Conservation (phyloP, 2,888 invertebrate species). For the Tachina grossa region DNA sequence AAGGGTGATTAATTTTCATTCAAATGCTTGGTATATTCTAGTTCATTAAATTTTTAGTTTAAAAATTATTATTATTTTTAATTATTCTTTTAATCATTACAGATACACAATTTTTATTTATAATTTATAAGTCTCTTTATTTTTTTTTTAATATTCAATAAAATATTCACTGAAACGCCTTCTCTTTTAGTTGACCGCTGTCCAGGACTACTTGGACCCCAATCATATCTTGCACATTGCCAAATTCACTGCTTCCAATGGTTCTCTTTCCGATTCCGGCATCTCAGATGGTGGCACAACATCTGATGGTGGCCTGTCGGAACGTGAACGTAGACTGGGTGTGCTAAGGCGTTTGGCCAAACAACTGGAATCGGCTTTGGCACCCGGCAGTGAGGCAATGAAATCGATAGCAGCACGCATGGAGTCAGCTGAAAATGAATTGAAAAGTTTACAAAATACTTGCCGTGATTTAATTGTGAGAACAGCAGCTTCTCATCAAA, state of each 20-base stretch:
- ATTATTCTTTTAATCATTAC: too few species aligned
- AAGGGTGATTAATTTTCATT: too few species aligned
- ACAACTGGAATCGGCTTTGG: slow-evolving; percentile 86
- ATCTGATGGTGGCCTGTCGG: slow-evolving; percentile 86
- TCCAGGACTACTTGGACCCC: slow-evolving; percentile 81
- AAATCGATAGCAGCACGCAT: slow-evolving; percentile 86
- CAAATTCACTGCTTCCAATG: slow-evolving; percentile 83
- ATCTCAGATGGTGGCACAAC: slow-evolving; percentile 90
- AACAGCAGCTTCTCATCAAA: slow-evolving; percentile 82
- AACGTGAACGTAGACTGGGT: slow-evolving; percentile 87
- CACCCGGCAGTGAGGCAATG: slow-evolving; percentile 87
- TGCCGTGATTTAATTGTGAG: slow-evolving; percentile 85
- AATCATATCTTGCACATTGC: slow-evolving; percentile 81
- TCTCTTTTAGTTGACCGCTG: slow-evolving; percentile 76
- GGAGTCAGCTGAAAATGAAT: slow-evolving; percentile 87
- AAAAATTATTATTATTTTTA: too few species aligned
- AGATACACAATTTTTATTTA: not conserved
- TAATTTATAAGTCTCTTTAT: not conserved
- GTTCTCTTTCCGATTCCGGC: slow-evolving; percentile 88
- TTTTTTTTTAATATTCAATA: not conserved
- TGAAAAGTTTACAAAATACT: slow-evolving; percentile 86
- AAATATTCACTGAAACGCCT: not conserved
- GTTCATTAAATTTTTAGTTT: too few species aligned
- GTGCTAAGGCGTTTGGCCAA: slow-evolving; percentile 87
- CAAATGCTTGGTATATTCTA: too few species aligned